Evolutionary conservation across 2,888 invertebrate species (phyloP).

Genomic region (Chymomyza fuscimana): DNA sequence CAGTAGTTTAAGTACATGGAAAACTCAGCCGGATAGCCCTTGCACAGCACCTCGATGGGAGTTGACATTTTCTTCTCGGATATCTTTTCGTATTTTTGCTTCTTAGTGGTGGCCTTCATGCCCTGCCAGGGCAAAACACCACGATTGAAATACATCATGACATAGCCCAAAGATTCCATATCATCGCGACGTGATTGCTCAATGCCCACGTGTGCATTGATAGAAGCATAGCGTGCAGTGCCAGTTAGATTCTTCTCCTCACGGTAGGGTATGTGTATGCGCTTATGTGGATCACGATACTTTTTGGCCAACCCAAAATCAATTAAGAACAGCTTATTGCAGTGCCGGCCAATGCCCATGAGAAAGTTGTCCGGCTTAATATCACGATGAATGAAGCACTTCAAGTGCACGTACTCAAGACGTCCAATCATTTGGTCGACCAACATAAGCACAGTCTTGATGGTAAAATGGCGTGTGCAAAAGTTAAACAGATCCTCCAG

Average conservation of each 20-base stretch:
- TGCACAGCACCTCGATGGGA: constrained; percentile 97
- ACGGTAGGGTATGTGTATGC: constrained; percentile 95
- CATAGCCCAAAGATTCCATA: constrained; percentile 98
- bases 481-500: constrained; percentile 99
- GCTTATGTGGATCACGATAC: constrained; percentile 94
- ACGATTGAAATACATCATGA: constrained; percentile 98
- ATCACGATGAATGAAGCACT: constrained; percentile 99
- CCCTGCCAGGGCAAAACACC: constrained; percentile 98
- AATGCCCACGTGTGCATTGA: constrained; percentile 98
- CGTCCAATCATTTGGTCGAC: constrained; percentile 95
- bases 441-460: constrained; percentile 99
- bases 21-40: constrained; percentile 99
- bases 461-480: constrained; percentile 98
- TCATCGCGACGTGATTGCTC: constrained; percentile 99
- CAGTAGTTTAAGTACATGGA: constrained; percentile 99
- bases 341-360: constrained; percentile 98
- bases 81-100: constrained; percentile 99
- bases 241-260: constrained; percentile 97
- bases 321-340: constrained; percentile 98
- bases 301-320: constrained; percentile 99
- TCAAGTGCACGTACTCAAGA: constrained; percentile 98
- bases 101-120: constrained; percentile 96
- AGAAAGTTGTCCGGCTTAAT: constrained; percentile 98
- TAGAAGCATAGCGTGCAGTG: constrained; percentile 97
- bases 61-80: constrained; percentile 99